These are phyloP conservation scores for Samia ricini DNA, from an alignment of 1,140 invertebrate species.

Conservation along the genomic window DNA sequence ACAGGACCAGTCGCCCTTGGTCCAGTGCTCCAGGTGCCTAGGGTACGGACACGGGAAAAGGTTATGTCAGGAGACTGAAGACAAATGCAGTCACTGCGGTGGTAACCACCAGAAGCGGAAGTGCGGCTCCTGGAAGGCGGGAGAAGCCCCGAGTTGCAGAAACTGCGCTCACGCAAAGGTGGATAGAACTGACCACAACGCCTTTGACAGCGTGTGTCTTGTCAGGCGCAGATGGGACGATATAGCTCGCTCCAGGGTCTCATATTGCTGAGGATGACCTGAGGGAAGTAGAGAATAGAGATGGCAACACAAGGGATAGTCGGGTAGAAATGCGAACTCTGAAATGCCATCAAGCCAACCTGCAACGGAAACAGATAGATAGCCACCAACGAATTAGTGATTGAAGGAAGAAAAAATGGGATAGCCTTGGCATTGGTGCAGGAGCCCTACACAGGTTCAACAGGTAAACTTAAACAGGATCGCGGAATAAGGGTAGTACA, in stretches of 20 bases:
- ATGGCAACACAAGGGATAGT: background rate
- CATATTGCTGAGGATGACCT: background rate
- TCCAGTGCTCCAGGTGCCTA: too few species aligned
- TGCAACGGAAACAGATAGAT: slow-evolving; percentile 9
- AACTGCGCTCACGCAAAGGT: too few species aligned
- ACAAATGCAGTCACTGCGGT: too few species aligned
- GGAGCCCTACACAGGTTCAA: slow-evolving; percentile 12
- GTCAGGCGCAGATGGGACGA: background rate
- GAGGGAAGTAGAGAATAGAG: background rate
- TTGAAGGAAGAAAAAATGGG: slow-evolving; percentile 1
- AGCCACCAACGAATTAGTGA: slow-evolving; percentile 4
- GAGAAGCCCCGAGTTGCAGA: too few species aligned
- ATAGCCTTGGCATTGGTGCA: slow-evolving; percentile 8
- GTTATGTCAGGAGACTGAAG: too few species aligned
- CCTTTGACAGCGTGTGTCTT: background rate
- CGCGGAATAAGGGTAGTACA: slow-evolving; percentile 10
- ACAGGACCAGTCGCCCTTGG: too few species aligned
- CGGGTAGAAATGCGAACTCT: too few species aligned
- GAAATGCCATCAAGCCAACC: slow-evolving; percentile 2
- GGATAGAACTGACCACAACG: background rate
- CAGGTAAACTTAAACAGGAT: slow-evolving; percentile 1
- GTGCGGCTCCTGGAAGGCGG: too few species aligned
- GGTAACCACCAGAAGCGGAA: too few species aligned
- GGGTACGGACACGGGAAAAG: too few species aligned
- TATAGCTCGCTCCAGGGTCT: background rate